Conservation (phyloP, 1,140 invertebrate genomes). For the Drosophila punjabiensis region DNA sequence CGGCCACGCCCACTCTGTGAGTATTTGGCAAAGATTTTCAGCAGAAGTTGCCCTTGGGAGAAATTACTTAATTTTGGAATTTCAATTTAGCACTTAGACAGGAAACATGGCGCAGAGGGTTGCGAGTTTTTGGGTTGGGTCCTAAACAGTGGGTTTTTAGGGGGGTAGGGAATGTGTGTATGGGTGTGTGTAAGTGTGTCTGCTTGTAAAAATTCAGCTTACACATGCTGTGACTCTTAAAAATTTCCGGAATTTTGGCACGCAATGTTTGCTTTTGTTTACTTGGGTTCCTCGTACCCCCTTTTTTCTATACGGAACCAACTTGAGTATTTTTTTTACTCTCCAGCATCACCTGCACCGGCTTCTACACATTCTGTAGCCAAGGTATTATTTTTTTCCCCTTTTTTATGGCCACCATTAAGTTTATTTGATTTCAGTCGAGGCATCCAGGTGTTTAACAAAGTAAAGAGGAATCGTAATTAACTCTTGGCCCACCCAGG, state of each 20-base stretch:
- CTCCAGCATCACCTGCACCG: constrained; percentile 15
- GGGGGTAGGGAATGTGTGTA: background rate
- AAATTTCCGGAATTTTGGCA: constrained; percentile 82
- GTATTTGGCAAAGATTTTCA: constrained; percentile 40
- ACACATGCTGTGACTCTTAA: constrained; percentile 81
- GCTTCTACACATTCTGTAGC: constrained; percentile 9
- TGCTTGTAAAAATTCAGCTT: constrained; percentile 70
- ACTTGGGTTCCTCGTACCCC: constrained; percentile 32
- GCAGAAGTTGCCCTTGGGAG: constrained; percentile 68
- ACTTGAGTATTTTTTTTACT: constrained; percentile 19
- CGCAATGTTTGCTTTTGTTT: constrained; percentile 79
- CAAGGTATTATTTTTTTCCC: constrained; percentile 10
- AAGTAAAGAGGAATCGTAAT: constrained; percentile 66
- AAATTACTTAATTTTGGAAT: constrained; percentile 84
- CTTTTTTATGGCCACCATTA: constrained; percentile 17
- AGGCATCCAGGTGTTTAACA: constrained; percentile 53
- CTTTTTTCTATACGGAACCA: background rate
- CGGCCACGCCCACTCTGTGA: constrained; percentile 52
- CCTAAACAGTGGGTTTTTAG: too few relatives aligned
- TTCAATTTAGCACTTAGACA: constrained; percentile 82
- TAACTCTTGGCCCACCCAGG: constrained; percentile 45
- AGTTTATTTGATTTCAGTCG: constrained; percentile 39
- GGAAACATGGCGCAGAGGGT: constrained; percentile 42
- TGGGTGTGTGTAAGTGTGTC: constrained; percentile 13
- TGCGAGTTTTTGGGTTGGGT: background rate